Percentiles rank a stretch among this genome's conserved stretches.
phyloP scores from a whole-genome alignment of 2,888 invertebrate species.

The Dryomyza anilis region DNA sequence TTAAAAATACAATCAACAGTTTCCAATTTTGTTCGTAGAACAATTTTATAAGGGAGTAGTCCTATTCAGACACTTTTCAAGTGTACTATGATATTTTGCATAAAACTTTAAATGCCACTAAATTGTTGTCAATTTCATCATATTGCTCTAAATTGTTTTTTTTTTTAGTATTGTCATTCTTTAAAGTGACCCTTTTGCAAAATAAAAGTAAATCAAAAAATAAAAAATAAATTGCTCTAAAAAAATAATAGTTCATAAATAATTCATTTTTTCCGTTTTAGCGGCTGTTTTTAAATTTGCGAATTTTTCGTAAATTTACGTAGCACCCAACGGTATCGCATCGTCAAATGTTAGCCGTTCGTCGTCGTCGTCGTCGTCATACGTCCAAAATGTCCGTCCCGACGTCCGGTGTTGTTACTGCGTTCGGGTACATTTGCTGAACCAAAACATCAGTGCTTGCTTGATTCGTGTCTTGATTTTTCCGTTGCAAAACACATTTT shows the following conservation, averaged over 20 bases:
- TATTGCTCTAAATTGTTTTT: too few relatives aligned
- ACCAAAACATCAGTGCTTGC: background rate
- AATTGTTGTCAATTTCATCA: background rate
- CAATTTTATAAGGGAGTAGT: too few relatives aligned
- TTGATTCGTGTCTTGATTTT: slow-evolving; percentile 5
- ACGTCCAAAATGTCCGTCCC: slow-evolving; percentile 7
- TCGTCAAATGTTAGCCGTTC: slow-evolving; percentile 10
- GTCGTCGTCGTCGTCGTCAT: background rate
- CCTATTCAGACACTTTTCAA: too few relatives aligned
- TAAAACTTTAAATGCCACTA: too few relatives aligned
- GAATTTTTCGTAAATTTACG: slow-evolving; percentile 26
- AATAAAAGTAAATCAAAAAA: too few relatives aligned
- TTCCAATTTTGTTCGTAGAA: too few relatives aligned
- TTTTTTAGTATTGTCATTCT: too few relatives aligned
- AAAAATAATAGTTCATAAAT: too few relatives aligned
- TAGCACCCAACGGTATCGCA: too few relatives aligned
- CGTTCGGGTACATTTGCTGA: background rate
- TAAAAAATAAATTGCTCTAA: too few relatives aligned
- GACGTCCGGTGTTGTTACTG: slow-evolving; percentile 1
- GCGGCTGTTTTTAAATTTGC: slow-evolving; percentile 11
- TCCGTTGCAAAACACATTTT: slow-evolving; percentile 13
- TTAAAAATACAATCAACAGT: too few relatives aligned
- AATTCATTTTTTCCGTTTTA: slow-evolving; percentile 23
- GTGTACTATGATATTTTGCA: too few relatives aligned
- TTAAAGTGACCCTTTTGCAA: background rate